Percentiles rank a stretch among this genome's conserved stretches.
Evolutionary conservation across 2,113 vertebrate species (phyloP).

Genomic region (Aviceda subcristata): DNA sequence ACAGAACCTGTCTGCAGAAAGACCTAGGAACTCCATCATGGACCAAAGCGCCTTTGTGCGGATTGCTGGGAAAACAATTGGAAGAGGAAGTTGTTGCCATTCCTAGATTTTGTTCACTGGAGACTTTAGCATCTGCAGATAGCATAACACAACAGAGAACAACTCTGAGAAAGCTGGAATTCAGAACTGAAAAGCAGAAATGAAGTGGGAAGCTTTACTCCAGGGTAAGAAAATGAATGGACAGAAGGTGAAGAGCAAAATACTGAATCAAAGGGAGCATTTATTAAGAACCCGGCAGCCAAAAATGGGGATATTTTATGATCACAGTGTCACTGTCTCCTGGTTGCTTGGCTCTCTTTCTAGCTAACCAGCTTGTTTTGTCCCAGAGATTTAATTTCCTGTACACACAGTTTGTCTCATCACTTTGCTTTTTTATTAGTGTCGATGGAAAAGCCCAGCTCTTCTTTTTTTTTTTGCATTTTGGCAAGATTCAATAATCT

Average conservation of each 20-base stretch:
- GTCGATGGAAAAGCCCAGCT: not conserved
- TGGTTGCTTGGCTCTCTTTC: not conserved
- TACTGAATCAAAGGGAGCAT: not conserved
- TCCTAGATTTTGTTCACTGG: not conserved
- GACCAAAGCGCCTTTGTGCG: not conserved
- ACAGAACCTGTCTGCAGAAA: not conserved
- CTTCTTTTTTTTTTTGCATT: not conserved
- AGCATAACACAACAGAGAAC: not conserved
- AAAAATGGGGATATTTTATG: not conserved
- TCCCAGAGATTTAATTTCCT: constrained; percentile 11
- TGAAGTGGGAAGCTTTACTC: not conserved
- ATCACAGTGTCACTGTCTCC: not conserved
- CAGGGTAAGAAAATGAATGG: not conserved
- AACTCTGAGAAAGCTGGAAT: not conserved
- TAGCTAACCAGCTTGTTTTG: constrained; percentile 15
- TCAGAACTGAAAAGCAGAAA: not conserved
- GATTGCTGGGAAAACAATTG: not conserved
- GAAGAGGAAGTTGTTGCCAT: not conserved
- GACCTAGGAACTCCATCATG: not conserved
- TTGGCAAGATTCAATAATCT: constrained; percentile 1
- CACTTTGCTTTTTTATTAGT: not conserved
- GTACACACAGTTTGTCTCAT: not conserved
- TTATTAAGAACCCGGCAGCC: not conserved
- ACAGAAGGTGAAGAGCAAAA: constrained; percentile 1
- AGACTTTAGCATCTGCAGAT: not conserved